Evolutionary conservation across 2,888 invertebrate genomes (phyloP).

Genomic region (Coleophora deauratella): DNA sequence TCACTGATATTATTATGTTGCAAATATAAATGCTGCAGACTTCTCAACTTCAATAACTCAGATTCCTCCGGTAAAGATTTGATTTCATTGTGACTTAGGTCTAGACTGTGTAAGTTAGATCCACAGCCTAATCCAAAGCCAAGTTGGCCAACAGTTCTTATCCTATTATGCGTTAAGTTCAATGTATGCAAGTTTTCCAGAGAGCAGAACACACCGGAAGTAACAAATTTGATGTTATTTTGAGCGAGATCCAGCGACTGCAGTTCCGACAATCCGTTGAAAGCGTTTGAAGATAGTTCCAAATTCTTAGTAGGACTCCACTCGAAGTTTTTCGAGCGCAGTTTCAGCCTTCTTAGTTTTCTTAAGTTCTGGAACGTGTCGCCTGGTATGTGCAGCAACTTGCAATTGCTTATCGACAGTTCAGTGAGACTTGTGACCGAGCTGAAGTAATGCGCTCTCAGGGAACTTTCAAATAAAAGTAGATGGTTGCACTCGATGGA

Average conservation of each 20-base stretch:
- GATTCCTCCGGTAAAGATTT: slow-evolving; percentile 81
- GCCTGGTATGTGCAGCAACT: slow-evolving; percentile 82
- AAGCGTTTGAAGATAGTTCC: slow-evolving; percentile 80
- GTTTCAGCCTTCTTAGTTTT: slow-evolving; percentile 83
- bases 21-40: slow-evolving; percentile 85
- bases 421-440: slow-evolving; percentile 83
- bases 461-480: slow-evolving; percentile 84
- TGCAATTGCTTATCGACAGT: slow-evolving; percentile 84
- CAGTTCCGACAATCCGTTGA: slow-evolving; percentile 85
- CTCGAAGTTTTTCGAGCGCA: slow-evolving; percentile 86
- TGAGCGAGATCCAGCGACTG: slow-evolving; percentile 86
- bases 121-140: slow-evolving; percentile 80
- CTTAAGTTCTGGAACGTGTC: slow-evolving; percentile 86
- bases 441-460: slow-evolving; percentile 81
- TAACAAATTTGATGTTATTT: slow-evolving; percentile 87
- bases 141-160: slow-evolving; percentile 83
- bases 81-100: slow-evolving; percentile 87
- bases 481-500: slow-evolving; percentile 85
- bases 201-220: slow-evolving; percentile 85
- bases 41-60: slow-evolving; percentile 82
- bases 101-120: slow-evolving; percentile 82
- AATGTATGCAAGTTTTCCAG: slow-evolving; percentile 85
- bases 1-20: slow-evolving; percentile 89
- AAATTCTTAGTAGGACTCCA: slow-evolving; percentile 85
- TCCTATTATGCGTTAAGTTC: slow-evolving; percentile 89